phyloP scores from a whole-genome alignment of 2,113 vertebrate genomes.

The Calypte anna region DNA sequence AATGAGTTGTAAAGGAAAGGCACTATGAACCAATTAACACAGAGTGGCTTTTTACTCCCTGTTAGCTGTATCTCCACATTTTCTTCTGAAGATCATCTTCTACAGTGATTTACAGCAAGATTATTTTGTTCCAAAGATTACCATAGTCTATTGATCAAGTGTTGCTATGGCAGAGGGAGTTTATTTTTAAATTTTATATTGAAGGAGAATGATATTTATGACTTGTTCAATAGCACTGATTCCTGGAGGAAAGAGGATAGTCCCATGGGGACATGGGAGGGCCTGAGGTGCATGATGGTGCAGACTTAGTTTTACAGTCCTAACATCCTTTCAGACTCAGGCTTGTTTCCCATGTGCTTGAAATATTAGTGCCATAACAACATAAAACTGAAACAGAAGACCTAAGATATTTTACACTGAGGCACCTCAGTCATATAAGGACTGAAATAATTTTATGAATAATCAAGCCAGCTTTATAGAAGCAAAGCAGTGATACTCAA shows the following conservation, averaged over 20 bases:
- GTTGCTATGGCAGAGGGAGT: background rate
- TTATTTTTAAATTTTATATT: background rate
- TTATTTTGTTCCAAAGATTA: background rate
- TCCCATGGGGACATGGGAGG: rapidly evolving
- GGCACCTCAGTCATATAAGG: background rate
- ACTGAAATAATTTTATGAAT: background rate
- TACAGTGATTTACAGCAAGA: background rate
- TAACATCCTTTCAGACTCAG: background rate
- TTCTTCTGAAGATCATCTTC: background rate
- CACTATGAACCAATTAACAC: background rate
- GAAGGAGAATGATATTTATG: background rate
- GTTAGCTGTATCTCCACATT: background rate
- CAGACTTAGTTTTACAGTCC: background rate
- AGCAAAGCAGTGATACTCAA: too few relatives aligned
- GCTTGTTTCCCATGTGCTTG: background rate
- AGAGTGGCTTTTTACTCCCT: background rate
- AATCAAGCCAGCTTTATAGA: too few relatives aligned
- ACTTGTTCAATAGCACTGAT: background rate
- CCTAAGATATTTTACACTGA: background rate
- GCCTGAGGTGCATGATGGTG: background rate
- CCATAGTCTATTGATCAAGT: background rate
- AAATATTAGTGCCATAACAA: background rate
- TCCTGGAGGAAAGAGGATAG: background rate
- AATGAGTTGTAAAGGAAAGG: background rate
- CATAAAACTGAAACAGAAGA: background rate